Percentiles rank a stretch among this genome's conserved stretches.
phyloP scores from a whole-genome alignment of 35 echinoderm and acorn worm species.

The Ophiothrix spiculata region DNA sequence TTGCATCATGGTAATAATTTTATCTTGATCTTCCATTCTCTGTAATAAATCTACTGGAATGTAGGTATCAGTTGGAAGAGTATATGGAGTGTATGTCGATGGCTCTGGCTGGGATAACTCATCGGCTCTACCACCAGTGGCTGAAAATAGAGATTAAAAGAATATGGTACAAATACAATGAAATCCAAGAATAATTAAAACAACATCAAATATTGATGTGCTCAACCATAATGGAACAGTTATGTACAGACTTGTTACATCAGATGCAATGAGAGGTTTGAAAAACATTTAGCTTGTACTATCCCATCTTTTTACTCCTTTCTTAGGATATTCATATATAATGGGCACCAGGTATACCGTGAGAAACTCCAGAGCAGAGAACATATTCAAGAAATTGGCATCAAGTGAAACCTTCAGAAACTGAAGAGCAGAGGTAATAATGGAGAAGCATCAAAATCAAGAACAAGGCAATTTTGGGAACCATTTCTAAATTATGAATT shows the following conservation, averaged over 20 bases:
- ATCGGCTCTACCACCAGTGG: background rate
- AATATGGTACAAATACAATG: background rate
- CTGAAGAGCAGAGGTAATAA: too few relatives aligned
- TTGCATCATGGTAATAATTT: background rate
- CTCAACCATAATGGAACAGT: background rate
- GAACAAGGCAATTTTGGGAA: too few relatives aligned
- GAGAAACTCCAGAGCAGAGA: too few relatives aligned
- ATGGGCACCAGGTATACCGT: too few relatives aligned
- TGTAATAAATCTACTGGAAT: background rate
- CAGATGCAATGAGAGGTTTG: background rate
- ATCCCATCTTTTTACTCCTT: too few relatives aligned
- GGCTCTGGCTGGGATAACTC: background rate
- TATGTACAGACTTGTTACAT: background rate
- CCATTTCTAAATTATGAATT: too few relatives aligned
- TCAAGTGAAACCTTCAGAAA: too few relatives aligned
- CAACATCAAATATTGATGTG: background rate
- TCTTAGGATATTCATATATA: too few relatives aligned
- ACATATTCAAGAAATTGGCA: too few relatives aligned
- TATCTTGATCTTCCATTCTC: background rate
- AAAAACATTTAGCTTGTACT: background rate
- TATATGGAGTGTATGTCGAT: background rate
- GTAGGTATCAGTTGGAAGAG: background rate
- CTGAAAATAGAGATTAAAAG: background rate
- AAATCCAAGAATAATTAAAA: background rate
- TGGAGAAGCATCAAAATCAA: too few relatives aligned